Base-by-base conservation (phyloP, 2,113 vertebrate species). In the Oncorhynchus nerka region DNA sequence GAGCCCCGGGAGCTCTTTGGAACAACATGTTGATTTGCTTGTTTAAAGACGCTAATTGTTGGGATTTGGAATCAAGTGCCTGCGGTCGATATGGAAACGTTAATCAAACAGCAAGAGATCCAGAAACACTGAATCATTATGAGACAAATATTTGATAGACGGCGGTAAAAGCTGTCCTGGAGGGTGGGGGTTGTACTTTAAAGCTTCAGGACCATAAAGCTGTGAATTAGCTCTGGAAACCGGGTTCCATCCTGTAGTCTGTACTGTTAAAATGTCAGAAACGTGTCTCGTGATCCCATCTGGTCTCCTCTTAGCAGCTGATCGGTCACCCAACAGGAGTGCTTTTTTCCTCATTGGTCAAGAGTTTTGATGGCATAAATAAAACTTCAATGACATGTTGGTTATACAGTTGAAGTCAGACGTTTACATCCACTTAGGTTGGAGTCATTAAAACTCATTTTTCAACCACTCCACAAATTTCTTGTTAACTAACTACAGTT, bases 11-110 rank as follows among this genome's bases (percentile, higher is more conserved):
- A 45, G 9, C 39, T 71, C 72, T 72, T 55, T 62, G 57, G 64
- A 70, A 73, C 75, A 73, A 77, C 74, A 75, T 69, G 55, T 39
- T 84, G 82, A 86, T 84, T 81, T 81, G 74, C 69, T 62, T 39
- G 26, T 71, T 74, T 79, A 68, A 49, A 71, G 68, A 71, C 55
- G 55, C 72, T 78, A 75, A 76, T 62, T 62, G 75, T 65, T 45
- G 39, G 39, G 66, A 80, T 83, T 81, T 74, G 70, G 73, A 81
- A 81, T 84, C 79, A 76, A 75, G 79, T 76, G 71, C 74, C 76
- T 79, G 72, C 73, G 69, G 24, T 73, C 19, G 74, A 76, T 82
- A 75, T 28, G 28, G 70, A 77, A 70, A 59, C 68, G 65, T 48
- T 61, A 81, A 69, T 34, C 39, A 79, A 81, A 79, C 69, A 79